Evolutionary conservation across 1,140 invertebrate genomes (phyloP), one percentile per base, ranked within the genome.

Genomic region (Drosophila kikkawai): DNA sequence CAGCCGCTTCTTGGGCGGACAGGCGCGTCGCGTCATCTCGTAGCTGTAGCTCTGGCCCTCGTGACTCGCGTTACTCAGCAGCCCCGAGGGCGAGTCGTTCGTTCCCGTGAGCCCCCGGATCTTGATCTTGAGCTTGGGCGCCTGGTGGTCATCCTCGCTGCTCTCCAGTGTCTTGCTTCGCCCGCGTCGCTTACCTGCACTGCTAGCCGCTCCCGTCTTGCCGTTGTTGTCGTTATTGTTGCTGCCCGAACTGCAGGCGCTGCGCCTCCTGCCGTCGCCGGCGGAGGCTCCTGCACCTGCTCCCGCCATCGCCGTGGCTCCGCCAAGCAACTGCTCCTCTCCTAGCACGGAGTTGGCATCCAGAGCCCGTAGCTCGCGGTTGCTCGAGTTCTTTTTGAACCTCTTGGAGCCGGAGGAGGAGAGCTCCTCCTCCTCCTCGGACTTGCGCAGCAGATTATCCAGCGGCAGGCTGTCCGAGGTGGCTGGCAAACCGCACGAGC

Each of bases 41-140:
- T 92, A 91, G 47, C 59, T 86, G 58, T 92, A 91, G 59, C 69
- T 90, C 17, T 73, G 57, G 5, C 63, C 42, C 6, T 70, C 95
- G 11, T 51, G 50, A 7, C 71, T 60, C 91, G 65, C 84, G 93
- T 80, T 93, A 93, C 58, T 93, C 87, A 9, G 94, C 91, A 9
- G 94, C 91, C 50, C 96, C 95, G 22, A 80, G 60, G 87, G 51
- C 91, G 81, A 83, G 15, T 74, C 64, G 65, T 51, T 51, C 48
- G 51, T 60, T 19, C 63, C 60, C 2, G 68, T 47, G 37, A 95
- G 42, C 91, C 93, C 73, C 93, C 96, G 95, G 41, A 97, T 95
- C 92, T 97, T 97, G 44, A 97, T 97, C 93, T 97, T 98, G 11
- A 97, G 91, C 91, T 97, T 97, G 0, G 96, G 97, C 6, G 96